phyloP scores from a whole-genome alignment of 2,888 invertebrate species.

The Metopia argyrocephala region DNA sequence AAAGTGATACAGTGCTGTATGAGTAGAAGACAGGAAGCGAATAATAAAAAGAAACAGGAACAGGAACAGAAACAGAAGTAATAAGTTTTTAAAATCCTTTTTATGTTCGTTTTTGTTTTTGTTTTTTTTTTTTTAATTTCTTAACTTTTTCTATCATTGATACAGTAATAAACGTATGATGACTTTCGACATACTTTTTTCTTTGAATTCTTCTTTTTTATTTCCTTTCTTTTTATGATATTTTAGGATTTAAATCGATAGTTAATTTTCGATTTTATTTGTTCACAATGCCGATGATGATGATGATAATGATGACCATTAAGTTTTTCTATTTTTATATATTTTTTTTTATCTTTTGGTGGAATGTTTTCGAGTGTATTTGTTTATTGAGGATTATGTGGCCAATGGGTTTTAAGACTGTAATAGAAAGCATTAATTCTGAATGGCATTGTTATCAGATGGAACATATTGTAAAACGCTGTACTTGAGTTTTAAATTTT shows the following conservation, averaged over 20 bases:
- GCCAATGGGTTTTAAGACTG: no score
- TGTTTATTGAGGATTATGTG: no score
- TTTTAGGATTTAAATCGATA: constrained; percentile 8
- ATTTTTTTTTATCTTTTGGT: no score
- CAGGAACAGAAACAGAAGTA: not conserved
- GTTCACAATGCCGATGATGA: not conserved
- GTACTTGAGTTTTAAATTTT: no score
- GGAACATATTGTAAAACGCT: no score
- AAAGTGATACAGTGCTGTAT: not conserved
- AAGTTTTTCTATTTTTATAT: no score
- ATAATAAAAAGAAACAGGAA: not conserved
- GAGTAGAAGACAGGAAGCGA: no score
- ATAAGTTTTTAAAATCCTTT: constrained; percentile 21
- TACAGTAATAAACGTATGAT: constrained; percentile 19
- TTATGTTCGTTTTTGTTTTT: not conserved
- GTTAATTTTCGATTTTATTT: constrained; percentile 41
- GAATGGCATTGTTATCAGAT: no score
- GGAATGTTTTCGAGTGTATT: no score
- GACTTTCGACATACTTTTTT: not conserved
- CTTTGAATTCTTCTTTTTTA: not conserved
- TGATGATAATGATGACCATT: no score
- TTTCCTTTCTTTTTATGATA: not conserved
- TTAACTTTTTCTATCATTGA: constrained; percentile 29
- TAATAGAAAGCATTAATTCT: no score
- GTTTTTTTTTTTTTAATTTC: not conserved